Evolutionary conservation across 2,797 vertebrate species (phyloP), one percentile per base, ranked within the genome.

Genomic region (Coccyzus lansbergi): DNA sequence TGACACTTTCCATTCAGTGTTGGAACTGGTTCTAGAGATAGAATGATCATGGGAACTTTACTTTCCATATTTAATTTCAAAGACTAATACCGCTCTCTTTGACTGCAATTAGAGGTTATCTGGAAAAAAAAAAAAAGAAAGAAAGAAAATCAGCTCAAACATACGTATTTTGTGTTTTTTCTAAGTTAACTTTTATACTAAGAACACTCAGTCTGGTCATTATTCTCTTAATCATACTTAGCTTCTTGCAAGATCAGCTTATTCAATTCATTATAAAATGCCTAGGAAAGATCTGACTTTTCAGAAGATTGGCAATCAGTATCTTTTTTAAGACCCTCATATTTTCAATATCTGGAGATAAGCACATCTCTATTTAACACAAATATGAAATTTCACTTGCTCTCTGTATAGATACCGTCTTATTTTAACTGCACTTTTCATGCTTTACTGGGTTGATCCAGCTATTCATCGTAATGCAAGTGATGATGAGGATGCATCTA

Each of bases 21-120:
- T 72, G 51, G n/a, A 77, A 51, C 15, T 52, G 29, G 44, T 90
- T 69, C 63, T 24, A 4, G 42, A 82, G 26, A 20, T 12, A 53
- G 7, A 36, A 36, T 5, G 21, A 15, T 72, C 4, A 1, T 0
- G 0, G 4, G 15, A 65, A 15, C 13, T 65, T 75, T 76, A 36
- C 8, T 58, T 76, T 51, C 51, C 1, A 0, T 29, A 40, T 4
- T 11, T 28, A 20, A 34, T 55, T 63, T 34, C 34, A 44, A 70
- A 56, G 16, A 56, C 33, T 67, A 53, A 15, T 3, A 65, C 5
- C 0, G 8, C 26, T 74, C 8, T 48, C 7, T 77, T 25, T 51
- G 22, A 76, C 34, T 60, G 24, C 21, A 72, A 20, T 3, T 3
- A 53, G 15, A 15, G 10, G 5, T 58, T 38, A 34, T 21, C 48